Percentiles rank a stretch among this genome's conserved stretches.
These are phyloP conservation scores for Solen grandis DNA, from an alignment of 1,140 invertebrate species.

Conservation along the genomic window DNA sequence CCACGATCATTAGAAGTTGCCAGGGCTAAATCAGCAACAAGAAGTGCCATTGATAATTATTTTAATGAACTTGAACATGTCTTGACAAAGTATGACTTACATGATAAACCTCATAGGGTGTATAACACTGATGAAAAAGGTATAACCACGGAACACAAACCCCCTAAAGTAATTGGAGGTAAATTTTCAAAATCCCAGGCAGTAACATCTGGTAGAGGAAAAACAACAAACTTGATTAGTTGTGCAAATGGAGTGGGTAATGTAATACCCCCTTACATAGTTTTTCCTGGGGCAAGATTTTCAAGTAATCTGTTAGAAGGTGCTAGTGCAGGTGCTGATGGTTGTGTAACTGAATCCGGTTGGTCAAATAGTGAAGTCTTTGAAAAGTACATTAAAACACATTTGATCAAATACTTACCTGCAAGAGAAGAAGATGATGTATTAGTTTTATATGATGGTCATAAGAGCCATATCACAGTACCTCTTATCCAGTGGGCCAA, in stretches of 20 bases:
- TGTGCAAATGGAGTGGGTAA: slow-evolving; percentile 23
- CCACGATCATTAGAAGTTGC: slow-evolving; percentile 10
- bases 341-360: slow-evolving; percentile 28
- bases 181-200: background rate
- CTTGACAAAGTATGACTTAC: slow-evolving; percentile 54
- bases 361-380: slow-evolving; percentile 55
- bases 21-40: background rate
- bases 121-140: slow-evolving; percentile 75
- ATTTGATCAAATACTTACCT: slow-evolving; percentile 41
- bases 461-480: slow-evolving; percentile 31
- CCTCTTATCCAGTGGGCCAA: slow-evolving; percentile 51
- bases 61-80: background rate
- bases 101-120: slow-evolving; percentile 72
- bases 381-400: slow-evolving; percentile 31
- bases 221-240: slow-evolving; percentile 2
- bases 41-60: too few species aligned
- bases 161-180: background rate
- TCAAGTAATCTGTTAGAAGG: slow-evolving; percentile 63
- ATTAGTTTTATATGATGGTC: slow-evolving; percentile 41
- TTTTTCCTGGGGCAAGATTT: slow-evolving; percentile 78
- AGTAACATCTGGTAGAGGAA: background rate
- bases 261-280: slow-evolving; percentile 76
- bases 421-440: background rate
- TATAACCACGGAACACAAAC: slow-evolving; percentile 57
- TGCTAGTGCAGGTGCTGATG: slow-evolving; percentile 32